Evolutionary conservation across 2,113 vertebrate species (phyloP).

Genomic region (Lepidothrix coronata): DNA sequence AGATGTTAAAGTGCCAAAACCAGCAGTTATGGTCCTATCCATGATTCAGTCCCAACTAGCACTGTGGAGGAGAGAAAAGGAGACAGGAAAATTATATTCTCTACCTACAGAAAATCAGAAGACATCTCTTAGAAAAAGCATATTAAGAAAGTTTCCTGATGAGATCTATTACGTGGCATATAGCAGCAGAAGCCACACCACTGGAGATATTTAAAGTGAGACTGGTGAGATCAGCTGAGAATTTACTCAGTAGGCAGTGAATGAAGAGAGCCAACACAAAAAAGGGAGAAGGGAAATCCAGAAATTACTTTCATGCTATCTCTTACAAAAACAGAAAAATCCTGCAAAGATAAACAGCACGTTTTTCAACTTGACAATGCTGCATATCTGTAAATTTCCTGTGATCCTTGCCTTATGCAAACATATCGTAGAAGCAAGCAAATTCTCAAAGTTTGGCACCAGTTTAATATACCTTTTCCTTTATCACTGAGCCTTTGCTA

Average conservation of each 20-base stretch:
- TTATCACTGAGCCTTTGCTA: background rate
- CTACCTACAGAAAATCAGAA: background rate
- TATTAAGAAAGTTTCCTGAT: background rate
- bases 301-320: background rate
- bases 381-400: background rate
- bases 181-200: background rate
- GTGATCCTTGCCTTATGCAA: background rate
- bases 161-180: background rate
- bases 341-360: background rate
- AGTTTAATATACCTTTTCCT: background rate
- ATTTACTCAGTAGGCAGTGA: background rate
- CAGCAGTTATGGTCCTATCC: background rate
- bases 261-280: background rate
- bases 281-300: background rate
- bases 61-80: background rate
- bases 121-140: background rate
- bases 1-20: background rate
- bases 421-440: background rate
- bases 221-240: background rate
- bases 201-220: background rate
- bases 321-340: background rate
- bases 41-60: background rate
- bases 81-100: background rate
- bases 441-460: background rate
- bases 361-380: background rate